These are phyloP conservation scores for Dryas iulia DNA, from an alignment of 1,140 invertebrate species.

Conservation along the genomic window DNA sequence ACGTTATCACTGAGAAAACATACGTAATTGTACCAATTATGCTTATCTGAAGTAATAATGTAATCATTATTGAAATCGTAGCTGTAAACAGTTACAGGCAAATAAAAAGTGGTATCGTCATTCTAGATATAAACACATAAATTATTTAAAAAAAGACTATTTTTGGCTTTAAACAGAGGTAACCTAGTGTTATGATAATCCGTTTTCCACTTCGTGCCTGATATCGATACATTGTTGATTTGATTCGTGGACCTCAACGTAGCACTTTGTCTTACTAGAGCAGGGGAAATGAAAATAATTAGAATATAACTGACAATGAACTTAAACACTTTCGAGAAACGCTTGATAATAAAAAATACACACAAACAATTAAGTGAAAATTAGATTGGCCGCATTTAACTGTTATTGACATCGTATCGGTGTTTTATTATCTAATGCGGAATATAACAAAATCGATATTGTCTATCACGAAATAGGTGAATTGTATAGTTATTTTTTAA, in stretches of 20 bases:
- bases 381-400: not conserved
- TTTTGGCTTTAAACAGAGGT: too few relatives aligned
- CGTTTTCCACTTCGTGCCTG: too few relatives aligned
- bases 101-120: not conserved
- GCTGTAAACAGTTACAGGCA: not conserved
- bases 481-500: not conserved
- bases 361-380: not conserved
- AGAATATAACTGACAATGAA: too few relatives aligned
- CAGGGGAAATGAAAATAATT: too few relatives aligned
- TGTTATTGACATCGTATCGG: not conserved
- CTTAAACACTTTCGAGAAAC: too few relatives aligned
- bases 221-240: too few relatives aligned
- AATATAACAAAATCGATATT: not conserved
- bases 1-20: conserved; percentile 6
- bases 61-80: not conserved
- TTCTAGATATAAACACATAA: too few relatives aligned
- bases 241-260: too few relatives aligned
- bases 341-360: not conserved
- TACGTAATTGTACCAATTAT: not conserved
- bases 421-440: not conserved
- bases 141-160: too few relatives aligned
- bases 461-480: not conserved
- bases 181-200: too few relatives aligned
- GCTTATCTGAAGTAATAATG: not conserved
- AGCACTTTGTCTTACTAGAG: too few relatives aligned